These are phyloP conservation scores for Sinocyclocheilus rhinocerous DNA, from an alignment of 2,113 vertebrate genomes.

Conservation along the genomic window DNA sequence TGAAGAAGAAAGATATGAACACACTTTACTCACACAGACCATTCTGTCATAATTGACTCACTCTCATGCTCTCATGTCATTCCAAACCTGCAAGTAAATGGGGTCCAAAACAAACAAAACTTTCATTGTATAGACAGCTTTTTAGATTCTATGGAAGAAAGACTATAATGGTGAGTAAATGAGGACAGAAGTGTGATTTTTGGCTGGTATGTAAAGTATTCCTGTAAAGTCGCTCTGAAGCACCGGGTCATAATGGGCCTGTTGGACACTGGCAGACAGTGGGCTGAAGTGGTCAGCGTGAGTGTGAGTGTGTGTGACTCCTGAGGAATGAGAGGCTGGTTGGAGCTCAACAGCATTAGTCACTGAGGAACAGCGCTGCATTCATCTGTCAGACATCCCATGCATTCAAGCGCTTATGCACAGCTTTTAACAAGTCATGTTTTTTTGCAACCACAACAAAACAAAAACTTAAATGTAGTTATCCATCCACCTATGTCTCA, in stretches of 20 bases:
- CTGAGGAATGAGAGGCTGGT: slow-evolving; percentile 39
- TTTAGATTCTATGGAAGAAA: not conserved
- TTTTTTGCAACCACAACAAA: not conserved
- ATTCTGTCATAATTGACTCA: not conserved
- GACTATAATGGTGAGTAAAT: not conserved
- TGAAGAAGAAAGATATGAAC: not conserved
- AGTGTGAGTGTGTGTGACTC: slow-evolving; percentile 39
- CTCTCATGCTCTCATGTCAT: not conserved
- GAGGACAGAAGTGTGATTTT: not conserved
- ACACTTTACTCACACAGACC: not conserved
- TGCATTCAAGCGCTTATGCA: not conserved
- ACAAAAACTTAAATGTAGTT: not conserved
- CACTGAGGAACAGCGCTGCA: not conserved
- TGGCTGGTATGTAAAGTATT: not conserved
- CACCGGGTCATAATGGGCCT: not conserved
- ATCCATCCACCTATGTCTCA: not conserved
- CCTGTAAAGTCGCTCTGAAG: not conserved
- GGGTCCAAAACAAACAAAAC: not conserved
- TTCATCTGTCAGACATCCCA: not conserved
- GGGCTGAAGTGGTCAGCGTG: not conserved
- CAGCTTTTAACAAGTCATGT: not conserved
- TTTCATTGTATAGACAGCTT: not conserved
- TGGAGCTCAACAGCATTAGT: slow-evolving; percentile 17
- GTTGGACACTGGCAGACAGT: not conserved
- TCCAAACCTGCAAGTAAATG: not conserved